These are phyloP conservation scores for Achlya flavicornis DNA, from an alignment of 2,888 invertebrate genomes.

Conservation along the genomic window DNA sequence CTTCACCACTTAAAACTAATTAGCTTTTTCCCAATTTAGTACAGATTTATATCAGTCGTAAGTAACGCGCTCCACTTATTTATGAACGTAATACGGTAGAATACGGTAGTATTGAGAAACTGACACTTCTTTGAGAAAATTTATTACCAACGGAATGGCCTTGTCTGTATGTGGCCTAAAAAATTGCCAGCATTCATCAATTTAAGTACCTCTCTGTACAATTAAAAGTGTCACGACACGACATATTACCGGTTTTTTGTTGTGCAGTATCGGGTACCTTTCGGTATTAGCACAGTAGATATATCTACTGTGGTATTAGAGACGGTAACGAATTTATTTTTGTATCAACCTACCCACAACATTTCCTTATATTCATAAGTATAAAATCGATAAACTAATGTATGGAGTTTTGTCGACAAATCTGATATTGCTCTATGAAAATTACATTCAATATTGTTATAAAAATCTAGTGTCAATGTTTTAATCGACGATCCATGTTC, in stretches of 20 bases:
- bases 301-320: too few species aligned
- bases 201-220: constrained; percentile 2
- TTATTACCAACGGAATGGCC: neutral
- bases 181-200: neutral
- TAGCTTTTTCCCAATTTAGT: neutral
- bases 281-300: neutral
- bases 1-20: neutral
- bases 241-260: neutral
- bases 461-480: too few species aligned
- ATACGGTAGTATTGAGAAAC: neutral
- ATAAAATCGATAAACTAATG: too few species aligned
- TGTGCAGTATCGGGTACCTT: neutral
- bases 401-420: too few species aligned
- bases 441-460: too few species aligned
- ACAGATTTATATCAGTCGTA: neutral
- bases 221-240: neutral
- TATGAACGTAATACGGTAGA: neutral
- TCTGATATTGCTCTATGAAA: too few species aligned
- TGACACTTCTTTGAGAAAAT: neutral
- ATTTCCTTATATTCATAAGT: too few species aligned
- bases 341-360: too few species aligned
- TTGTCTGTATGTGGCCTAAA: constrained; percentile 1
- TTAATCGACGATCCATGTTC: too few species aligned
- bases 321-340: too few species aligned
- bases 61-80: constrained; percentile 5